Evolutionary conservation across 2,888 invertebrate genomes (phyloP).

Genomic region (Cremastobaeus sp.): DNA sequence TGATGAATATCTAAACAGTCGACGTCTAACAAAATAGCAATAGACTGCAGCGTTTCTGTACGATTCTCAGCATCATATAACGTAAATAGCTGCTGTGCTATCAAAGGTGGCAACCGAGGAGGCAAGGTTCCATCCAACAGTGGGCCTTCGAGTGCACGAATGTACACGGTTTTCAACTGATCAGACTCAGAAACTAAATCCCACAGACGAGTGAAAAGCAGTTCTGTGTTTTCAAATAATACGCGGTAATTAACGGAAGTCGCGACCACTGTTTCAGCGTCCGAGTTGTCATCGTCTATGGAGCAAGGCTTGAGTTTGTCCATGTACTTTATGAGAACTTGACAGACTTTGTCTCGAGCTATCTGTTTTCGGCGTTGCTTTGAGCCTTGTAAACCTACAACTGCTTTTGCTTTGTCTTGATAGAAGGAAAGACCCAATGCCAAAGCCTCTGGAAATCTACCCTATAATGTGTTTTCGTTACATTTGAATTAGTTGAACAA

Average conservation of each 20-base stretch:
- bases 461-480: no score
- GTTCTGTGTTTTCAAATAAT: slow-evolving; percentile 76
- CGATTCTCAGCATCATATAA: slow-evolving; percentile 83
- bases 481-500: not conserved
- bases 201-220: slow-evolving; percentile 80
- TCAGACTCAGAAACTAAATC: slow-evolving; percentile 81
- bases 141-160: slow-evolving; percentile 84
- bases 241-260: slow-evolving; percentile 76
- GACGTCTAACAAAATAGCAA: slow-evolving; percentile 83
- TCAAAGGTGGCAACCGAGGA: slow-evolving; percentile 81
- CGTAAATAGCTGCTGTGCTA: slow-evolving; percentile 83
- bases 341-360: slow-evolving; percentile 77
- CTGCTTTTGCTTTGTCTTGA: slow-evolving; percentile 82
- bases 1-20: slow-evolving; percentile 84
- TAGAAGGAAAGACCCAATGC: slow-evolving; percentile 82
- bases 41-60: slow-evolving; percentile 84
- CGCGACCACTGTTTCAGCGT: slow-evolving; percentile 67
- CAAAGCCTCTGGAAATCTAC: slow-evolving; percentile 81
- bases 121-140: slow-evolving; percentile 80
- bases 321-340: slow-evolving; percentile 75
- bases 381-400: slow-evolving; percentile 80
- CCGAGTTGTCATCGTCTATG: slow-evolving; percentile 65
- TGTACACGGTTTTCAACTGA: slow-evolving; percentile 81
- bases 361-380: slow-evolving; percentile 78
- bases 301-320: slow-evolving; percentile 70